Base-by-base conservation (phyloP, 2,797 vertebrate species). In the Xiphophorus birchmanni region DNA sequence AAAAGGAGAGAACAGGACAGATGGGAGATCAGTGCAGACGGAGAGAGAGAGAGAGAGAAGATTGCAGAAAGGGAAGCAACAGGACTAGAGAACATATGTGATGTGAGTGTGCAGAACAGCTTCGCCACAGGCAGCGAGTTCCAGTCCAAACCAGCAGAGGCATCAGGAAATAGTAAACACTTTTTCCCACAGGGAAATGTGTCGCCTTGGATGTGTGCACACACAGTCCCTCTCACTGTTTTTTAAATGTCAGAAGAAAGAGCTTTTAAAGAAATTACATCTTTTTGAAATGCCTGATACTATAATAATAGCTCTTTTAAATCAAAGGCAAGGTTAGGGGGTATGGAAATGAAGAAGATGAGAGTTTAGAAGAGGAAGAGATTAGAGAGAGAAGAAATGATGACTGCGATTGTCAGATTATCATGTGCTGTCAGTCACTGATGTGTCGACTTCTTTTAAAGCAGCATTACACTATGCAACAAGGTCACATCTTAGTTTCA, bases 341-440 rank as follows among this genome's bases (percentile, higher is more conserved):
- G 73, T 78, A 23, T 48, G 63, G 67, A 67, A 72, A 74, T 44
- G 76, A 52, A 47, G 79, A 52, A 48, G 44, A 65, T 3, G 11
- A 21, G 71, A 76, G 76, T 78, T 80, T 60, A 73, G 74, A 54
- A 74, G 58, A 80, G 60, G 77, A 65, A 42, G 54, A 81, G 81
- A 82, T 84, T 79, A 84, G 52, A 81, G 82, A 79, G 73, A 71
- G 76, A 79, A 78, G 83, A 86, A 89, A 82, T 69, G 45, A 86
- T 79, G 86, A 78, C 78, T 82, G 77, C 86, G 86, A 90, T 89
- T 83, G 67, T 75, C 78, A 78, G 79, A 86, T 86, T 88, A 91
- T 92, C 85, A 65, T 83, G n/a, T n/a, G 76, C 91, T 89, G 92
- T 90, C 93, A 89, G 90, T 93, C 88, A 84, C 84, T 84, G 86